Base-by-base conservation (phyloP, 35 echinoderm and acorn worm species). In the Apostichopus japonicus region DNA sequence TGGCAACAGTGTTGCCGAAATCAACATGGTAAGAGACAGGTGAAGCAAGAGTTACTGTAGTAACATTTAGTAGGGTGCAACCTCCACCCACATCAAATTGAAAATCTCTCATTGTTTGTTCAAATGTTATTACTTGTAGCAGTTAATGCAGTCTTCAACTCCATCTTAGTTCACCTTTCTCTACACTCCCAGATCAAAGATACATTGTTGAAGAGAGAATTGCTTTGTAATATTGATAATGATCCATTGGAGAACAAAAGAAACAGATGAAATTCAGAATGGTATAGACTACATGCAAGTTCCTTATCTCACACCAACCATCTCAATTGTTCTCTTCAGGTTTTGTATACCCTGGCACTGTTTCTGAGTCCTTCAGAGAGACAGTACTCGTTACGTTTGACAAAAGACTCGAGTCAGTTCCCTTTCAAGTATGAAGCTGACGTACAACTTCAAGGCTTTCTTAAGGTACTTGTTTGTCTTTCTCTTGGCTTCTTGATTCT, bases 291-390 rank as follows among this genome's bases (percentile, higher is more conserved):
- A 33, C 10, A 10, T 86, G 54, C n/a, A 86, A 78, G 77, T 44
- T 78, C 8, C 21, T 7, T 8, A 44, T 17, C 3, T 78, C 27
- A 44, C 10, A 78, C 79, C 54, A 33, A 5, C 79, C 79, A 54
- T 82, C 6, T 52, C 1, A 44, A 6, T 82, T 92, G 4, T 16
- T 93, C 65, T 53, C 53, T 88, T 58, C 23, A 99, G 97, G 94
- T 99, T 90, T 79, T 99, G 62, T 93, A 94, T 78, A 99, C 97
- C 24, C 77, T 99, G 19, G 95, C 91, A 53, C 55, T 99, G 62
- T 99, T 99, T 71, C 78, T 99, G 62, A 83, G 89, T 21, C 92
- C 93, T 10, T 22, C 79, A 19, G 97, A 96, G 76, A 91, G 97
- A 80, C 87, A 84, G 27, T 96, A 95, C 84, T 96, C 92, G 15